A percentile compares a stretch with the other conserved stretches of the same genome.
Conservation (phyloP, 2,113 vertebrate species). For the Tragelaphus imberbis region DNA sequence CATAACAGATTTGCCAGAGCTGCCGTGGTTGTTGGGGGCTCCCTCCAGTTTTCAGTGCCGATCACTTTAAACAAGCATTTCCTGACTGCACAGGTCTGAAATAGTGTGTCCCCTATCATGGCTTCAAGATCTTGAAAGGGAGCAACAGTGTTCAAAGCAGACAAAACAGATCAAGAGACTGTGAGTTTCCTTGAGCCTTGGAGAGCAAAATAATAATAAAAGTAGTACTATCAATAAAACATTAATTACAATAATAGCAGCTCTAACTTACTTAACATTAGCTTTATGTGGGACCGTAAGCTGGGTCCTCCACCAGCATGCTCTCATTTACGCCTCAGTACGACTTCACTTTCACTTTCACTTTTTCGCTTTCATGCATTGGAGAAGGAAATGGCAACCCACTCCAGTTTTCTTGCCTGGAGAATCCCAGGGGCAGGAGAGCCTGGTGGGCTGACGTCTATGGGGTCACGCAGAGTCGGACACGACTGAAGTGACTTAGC, state of each 20-base stretch:
- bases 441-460: too few species aligned
- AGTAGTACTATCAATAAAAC: not conserved
- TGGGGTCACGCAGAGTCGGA: too few species aligned
- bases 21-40: fast-evolving
- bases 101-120: too few species aligned
- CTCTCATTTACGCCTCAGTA: not conserved
- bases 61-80: not conserved
- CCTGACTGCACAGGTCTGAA: not conserved
- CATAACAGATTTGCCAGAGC: fast-evolving
- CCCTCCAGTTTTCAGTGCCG: too few species aligned
- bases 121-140: not conserved
- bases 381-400: too few species aligned
- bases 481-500: too few species aligned
- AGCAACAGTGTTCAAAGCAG: not conserved
- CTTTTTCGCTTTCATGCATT: too few species aligned
- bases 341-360: too few species aligned
- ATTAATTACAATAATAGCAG: not conserved
- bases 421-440: too few species aligned
- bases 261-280: not conserved
- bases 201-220: not conserved
- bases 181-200: not conserved
- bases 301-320: too few species aligned
- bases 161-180: not conserved
- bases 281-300: not conserved
- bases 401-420: too few species aligned